These are phyloP conservation scores for Hermaeophaga mercurialis DNA, from an alignment of 2,888 invertebrate species.

Conservation along the genomic window DNA sequence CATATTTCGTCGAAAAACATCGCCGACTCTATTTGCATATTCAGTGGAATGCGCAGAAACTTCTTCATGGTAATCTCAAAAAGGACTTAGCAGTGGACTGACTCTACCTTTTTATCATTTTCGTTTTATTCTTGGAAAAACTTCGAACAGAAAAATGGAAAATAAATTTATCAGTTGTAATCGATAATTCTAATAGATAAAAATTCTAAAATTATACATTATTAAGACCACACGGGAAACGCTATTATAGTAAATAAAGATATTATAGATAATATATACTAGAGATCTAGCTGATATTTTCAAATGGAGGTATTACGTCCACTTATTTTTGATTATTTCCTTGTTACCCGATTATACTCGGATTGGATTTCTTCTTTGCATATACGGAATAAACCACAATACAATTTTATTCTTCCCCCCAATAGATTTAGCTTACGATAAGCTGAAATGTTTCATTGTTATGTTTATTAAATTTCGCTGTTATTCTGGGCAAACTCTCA, in stretches of 20 bases:
- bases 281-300: no score
- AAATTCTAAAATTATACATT: no score
- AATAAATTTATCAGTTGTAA: no score
- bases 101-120: conserved; percentile 2
- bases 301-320: background rate
- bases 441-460: conserved; percentile 12
- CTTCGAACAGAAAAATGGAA: no score
- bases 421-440: conserved; percentile 7
- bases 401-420: conserved; percentile 1
- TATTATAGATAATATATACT: no score
- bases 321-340: background rate
- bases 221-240: no score
- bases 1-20: conserved; percentile 6
- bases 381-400: background rate
- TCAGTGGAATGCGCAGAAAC: background rate
- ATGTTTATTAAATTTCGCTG: conserved; percentile 12
- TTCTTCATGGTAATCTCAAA: conserved; percentile 7
- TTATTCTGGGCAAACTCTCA: conserved; percentile 4
- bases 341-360: background rate
- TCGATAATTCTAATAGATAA: no score
- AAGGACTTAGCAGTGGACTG: conserved; percentile 2
- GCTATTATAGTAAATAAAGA: no score
- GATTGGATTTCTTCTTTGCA: background rate
- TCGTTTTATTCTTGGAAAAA: background rate
- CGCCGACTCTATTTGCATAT: conserved; percentile 7